Conservation (phyloP, 2,113 vertebrate species). For the Verasper variegatus region DNA sequence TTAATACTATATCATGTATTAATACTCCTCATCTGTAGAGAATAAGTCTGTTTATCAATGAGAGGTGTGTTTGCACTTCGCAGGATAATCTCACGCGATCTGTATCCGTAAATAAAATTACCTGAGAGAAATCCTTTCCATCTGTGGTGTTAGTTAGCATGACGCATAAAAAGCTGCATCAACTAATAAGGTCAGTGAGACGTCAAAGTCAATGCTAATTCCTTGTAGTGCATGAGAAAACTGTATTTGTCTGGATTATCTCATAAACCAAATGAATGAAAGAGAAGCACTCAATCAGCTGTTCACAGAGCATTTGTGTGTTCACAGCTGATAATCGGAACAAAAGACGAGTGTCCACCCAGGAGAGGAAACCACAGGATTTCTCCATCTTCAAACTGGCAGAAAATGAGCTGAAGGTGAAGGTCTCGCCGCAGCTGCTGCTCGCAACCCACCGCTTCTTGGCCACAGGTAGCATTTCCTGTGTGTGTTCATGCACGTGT, state of each 20-base stretch:
- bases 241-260: background rate
- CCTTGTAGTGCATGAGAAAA: background rate
- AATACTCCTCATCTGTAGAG: slow-evolving; percentile 1
- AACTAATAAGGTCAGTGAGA: background rate
- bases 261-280: background rate
- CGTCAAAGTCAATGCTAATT: slow-evolving; percentile 4
- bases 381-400: slow-evolving; percentile 95
- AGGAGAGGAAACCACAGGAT: slow-evolving; percentile 93
- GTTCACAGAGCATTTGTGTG: background rate
- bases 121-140: background rate
- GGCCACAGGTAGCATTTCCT: slow-evolving; percentile 88
- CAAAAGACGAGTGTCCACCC: slow-evolving; percentile 91
- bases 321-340: slow-evolving; percentile 90
- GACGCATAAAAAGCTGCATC: background rate
- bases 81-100: too few relatives aligned
- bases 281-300: background rate
- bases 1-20: slow-evolving; percentile 9
- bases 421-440: slow-evolving; percentile 93
- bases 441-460: slow-evolving; percentile 97
- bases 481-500: slow-evolving; percentile 5
- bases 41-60: slow-evolving; percentile 40
- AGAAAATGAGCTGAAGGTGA: slow-evolving; percentile 92
- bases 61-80: background rate
- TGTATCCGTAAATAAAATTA: slow-evolving; percentile 9
- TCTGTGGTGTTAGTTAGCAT: background rate